phyloP scores from a whole-genome alignment of 2,888 invertebrate species.

The Julus scanicus region DNA sequence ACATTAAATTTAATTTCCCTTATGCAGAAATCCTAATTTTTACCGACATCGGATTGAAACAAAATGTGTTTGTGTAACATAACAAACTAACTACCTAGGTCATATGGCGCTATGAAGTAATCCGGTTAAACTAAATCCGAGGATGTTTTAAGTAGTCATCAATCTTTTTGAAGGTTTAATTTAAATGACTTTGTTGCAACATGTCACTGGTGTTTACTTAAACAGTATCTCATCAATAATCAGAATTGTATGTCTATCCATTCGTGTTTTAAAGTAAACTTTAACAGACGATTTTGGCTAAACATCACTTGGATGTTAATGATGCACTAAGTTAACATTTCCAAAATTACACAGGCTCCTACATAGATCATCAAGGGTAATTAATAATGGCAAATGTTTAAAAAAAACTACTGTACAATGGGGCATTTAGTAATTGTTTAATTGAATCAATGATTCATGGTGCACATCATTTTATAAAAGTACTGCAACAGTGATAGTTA shows the following conservation, averaged over 20 bases:
- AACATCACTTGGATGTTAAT: not conserved
- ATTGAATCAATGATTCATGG: not conserved
- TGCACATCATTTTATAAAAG: too few relatives aligned
- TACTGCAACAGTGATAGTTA: too few relatives aligned
- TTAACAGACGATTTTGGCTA: not conserved
- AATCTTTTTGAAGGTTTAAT: too few relatives aligned
- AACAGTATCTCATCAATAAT: not conserved
- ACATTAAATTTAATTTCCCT: too few relatives aligned
- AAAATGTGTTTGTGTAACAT: too few relatives aligned
- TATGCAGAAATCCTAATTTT: too few relatives aligned
- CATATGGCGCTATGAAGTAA: too few relatives aligned
- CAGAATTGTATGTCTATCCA: not conserved
- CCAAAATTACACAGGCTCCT: not conserved
- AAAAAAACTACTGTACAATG: not conserved
- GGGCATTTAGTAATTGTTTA: not conserved
- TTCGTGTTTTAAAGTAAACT: not conserved
- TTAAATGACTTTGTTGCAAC: too few relatives aligned
- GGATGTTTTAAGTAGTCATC: too few relatives aligned
- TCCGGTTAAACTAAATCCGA: too few relatives aligned
- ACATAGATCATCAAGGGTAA: not conserved
- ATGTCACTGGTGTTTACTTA: not conserved
- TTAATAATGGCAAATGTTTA: not conserved
- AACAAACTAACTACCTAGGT: too few relatives aligned
- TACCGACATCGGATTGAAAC: too few relatives aligned
- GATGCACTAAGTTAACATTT: not conserved